Evolutionary conservation across 2,797 vertebrate species (phyloP), one percentile per base, ranked within the genome.

Genomic region (Todus mexicanus): DNA sequence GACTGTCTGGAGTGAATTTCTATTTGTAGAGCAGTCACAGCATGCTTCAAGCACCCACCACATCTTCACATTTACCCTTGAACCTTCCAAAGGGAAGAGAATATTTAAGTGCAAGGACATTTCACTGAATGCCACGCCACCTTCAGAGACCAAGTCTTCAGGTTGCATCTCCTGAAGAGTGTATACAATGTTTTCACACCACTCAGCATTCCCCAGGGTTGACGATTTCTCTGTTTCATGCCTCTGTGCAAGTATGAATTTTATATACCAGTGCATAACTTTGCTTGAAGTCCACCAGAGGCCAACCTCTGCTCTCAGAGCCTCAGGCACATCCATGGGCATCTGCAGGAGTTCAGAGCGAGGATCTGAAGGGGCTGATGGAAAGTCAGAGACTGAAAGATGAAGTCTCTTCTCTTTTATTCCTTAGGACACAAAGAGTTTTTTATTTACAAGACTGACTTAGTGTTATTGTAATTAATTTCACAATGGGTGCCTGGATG

Each of bases 381-480:
- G 65, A 75, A 89, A 95, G 64, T 68, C 84, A 81, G 66, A 85
- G 66, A 5, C 76, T 91, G 82, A 92, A 92, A 87, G 82, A 94
- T 81, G 56, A 94, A 31, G 31, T 48, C n/a, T 83, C 91, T 92
- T 85, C 74, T 85, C 56, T 85, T 94, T 91, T 83, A 92, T 95
- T 94, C 76, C 48, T 91, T 63, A 53, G 82, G 68, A 93, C 64
- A 93, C 87, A 95, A 95, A 73, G 89, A 86, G 82, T 81, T 95
- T 82, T 91, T 94, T 96, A 93, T 92, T 89, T 91, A 86, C 87
- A 93, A 80, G 76, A 51, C 43, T 91, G 56, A 13, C 47, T 91
- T 92, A 89, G 61, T 11, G 2, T 86, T 86, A 84, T 68, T 95
- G 80, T 92, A 84, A 89, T 89, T 91, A 91, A 76, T 78, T 89